Evolutionary conservation across 1,140 invertebrate genomes (phyloP).

Genomic region (Hermatobates lingyangjiaoensis): DNA sequence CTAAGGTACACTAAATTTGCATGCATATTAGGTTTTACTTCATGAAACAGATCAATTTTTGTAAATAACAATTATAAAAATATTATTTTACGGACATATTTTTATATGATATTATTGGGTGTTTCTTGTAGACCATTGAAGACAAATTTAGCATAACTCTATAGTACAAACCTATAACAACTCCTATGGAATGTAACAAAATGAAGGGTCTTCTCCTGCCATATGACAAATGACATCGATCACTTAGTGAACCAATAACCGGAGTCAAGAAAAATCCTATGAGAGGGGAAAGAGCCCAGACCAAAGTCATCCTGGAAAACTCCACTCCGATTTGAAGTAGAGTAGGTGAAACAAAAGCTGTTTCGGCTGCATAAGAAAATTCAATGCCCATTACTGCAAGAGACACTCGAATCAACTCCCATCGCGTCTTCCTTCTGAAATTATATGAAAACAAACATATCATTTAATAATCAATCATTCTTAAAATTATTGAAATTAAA

Average conservation of each 20-base stretch:
- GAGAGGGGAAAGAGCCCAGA: conserved; percentile 82
- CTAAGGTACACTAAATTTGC: too few relatives aligned
- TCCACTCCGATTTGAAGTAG: conserved; percentile 80
- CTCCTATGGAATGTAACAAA: conserved; percentile 67
- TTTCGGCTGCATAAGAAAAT: conserved; percentile 92
- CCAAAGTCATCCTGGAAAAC: conserved; percentile 78
- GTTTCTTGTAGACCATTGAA: too few relatives aligned
- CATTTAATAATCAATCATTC: background rate
- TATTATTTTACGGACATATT: too few relatives aligned
- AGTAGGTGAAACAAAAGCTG: conserved; percentile 89
- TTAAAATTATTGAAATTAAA: background rate
- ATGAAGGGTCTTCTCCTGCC: conserved; percentile 85
- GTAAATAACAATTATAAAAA: too few relatives aligned
- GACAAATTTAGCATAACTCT: background rate
- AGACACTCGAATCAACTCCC: conserved; percentile 69
- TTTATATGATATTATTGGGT: too few relatives aligned
- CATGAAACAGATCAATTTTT: too few relatives aligned
- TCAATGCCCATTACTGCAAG: conserved; percentile 93
- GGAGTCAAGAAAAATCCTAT: conserved; percentile 88
- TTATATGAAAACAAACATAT: background rate
- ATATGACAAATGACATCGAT: conserved; percentile 57
- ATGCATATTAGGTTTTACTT: too few relatives aligned
- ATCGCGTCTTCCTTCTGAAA: conserved; percentile 53
- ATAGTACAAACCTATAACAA: conserved; percentile 51
- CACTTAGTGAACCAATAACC: conserved; percentile 75